Evolutionary conservation across 1,140 invertebrate genomes (phyloP).

Genomic region (silkworm (Bombyx mori)): ASM3026992v2 NC_085118.1:1718501-1719000

Average conservation of each 20-base stretch:
- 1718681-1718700: slow-evolving; percentile 1
- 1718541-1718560: slow-evolving; percentile 24
- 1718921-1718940: slow-evolving; percentile 29
- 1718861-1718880: slow-evolving; percentile 78
- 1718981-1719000: slow-evolving; percentile 92
- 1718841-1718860: slow-evolving; percentile 80
- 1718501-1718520: too few relatives aligned
- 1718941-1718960: slow-evolving; percentile 11
- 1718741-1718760: slow-evolving; percentile 49
- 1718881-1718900: slow-evolving; percentile 83
- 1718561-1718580: slow-evolving; percentile 56
- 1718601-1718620: slow-evolving; percentile 12
- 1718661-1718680: slow-evolving; percentile 19
- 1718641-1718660: slow-evolving; percentile 20
- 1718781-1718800: slow-evolving; percentile 42
- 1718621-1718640: slow-evolving; percentile 16
- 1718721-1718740: slow-evolving; percentile 19
- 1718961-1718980: slow-evolving; percentile 60
- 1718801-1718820: slow-evolving; percentile 35
- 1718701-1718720: slow-evolving; percentile 11
- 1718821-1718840: slow-evolving; percentile 91
- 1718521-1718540: background rate
- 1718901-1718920: slow-evolving; percentile 68
- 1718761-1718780: slow-evolving; percentile 65
- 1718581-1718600: slow-evolving; percentile 32